These are phyloP conservation scores for Dipodomys merriami DNA, from an alignment of 2,113 vertebrate genomes.

Conservation along the genomic window DNA sequence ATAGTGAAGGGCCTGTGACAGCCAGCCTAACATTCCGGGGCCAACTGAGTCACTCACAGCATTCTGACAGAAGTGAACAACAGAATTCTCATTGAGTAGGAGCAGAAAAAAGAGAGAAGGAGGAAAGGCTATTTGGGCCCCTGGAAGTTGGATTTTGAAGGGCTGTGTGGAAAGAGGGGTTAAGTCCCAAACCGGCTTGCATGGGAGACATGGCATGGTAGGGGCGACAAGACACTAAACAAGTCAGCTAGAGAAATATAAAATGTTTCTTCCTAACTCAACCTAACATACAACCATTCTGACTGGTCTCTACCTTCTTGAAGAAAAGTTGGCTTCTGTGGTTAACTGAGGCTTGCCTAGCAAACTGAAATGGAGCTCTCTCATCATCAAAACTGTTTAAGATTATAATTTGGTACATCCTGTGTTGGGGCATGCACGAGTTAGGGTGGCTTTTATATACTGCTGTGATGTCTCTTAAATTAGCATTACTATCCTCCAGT, in stretches of 20 bases:
- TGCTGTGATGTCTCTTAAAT: not conserved
- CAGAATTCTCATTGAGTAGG: not conserved
- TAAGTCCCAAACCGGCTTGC: not conserved
- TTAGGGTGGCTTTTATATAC: too few species aligned
- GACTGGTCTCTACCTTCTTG: not conserved
- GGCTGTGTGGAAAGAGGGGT: not conserved
- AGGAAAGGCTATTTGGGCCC: not conserved
- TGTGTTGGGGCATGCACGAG: accelerated
- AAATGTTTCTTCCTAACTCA: not conserved
- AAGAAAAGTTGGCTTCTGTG: not conserved
- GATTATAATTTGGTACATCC: not conserved
- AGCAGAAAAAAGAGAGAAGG: not conserved
- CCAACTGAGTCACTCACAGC: not conserved
- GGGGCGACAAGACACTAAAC: not conserved
- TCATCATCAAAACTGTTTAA: not conserved
- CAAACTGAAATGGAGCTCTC: not conserved
- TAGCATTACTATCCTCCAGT: too few species aligned
- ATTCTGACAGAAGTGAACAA: not conserved
- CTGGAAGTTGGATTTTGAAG: not conserved
- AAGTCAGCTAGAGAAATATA: too few species aligned
- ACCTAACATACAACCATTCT: too few species aligned
- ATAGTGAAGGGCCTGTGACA: not conserved
- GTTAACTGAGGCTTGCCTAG: not conserved
- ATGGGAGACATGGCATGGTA: not conserved
- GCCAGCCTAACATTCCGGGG: not conserved